Percentiles rank a stretch among this genome's conserved stretches.
Conservation (phyloP, 2,113 vertebrate genomes). For the Pomatorhinus ruficollis region DNA sequence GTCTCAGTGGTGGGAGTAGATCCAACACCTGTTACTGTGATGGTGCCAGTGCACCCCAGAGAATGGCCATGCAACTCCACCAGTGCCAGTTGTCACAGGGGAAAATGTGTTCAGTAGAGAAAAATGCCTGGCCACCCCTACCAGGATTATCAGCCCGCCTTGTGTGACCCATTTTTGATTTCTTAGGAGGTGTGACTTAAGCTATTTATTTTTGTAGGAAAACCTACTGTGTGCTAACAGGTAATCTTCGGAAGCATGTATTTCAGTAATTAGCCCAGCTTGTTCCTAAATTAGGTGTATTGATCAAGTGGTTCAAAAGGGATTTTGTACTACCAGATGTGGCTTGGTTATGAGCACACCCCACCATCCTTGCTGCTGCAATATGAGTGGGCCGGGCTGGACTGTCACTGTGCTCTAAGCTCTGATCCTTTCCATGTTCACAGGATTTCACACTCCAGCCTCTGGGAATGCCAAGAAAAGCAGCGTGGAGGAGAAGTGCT, state of each 20-base stretch:
- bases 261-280: not conserved
- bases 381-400: not conserved
- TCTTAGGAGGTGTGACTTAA: not conserved
- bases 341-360: fast-evolving
- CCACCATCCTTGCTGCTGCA: not conserved
- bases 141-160: not conserved
- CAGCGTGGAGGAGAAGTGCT: not conserved
- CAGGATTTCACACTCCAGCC: slow-evolving; percentile 50
- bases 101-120: not conserved
- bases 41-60: not conserved
- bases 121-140: not conserved
- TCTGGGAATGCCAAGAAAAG: not conserved
- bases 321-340: not conserved
- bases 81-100: fast-evolving
- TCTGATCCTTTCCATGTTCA: slow-evolving; percentile 51
- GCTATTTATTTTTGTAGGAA: not conserved
- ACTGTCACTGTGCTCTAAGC: not conserved
- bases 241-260: not conserved
- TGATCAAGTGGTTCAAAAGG: not conserved
- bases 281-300: not conserved
- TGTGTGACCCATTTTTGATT: not conserved
- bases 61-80: fast-evolving
- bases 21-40: not conserved
- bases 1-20: not conserved
- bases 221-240: not conserved